Base-by-base conservation (phyloP, 64 coral and sea anemone species). In the Trachythela sp. region DNA sequence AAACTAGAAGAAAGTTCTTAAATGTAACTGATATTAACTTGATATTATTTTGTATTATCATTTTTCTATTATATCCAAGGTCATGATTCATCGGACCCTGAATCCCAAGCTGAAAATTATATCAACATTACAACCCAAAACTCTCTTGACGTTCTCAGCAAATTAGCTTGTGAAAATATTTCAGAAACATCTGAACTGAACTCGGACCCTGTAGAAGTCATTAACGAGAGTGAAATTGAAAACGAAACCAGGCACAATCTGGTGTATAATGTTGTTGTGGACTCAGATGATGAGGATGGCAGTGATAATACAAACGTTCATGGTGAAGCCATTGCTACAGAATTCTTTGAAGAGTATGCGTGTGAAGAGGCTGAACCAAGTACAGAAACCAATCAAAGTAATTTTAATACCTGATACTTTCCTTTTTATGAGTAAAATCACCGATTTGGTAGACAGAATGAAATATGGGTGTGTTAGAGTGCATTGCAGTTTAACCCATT, bases 151-250 rank as follows among this genome's bases (percentile, higher is more conserved):
- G 75, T 80, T 30, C 75, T 80, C 37, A 80, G 75, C 33, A 64
- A 64, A 64, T 30, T 35, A 20, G 75, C 75, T 13, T 80, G 75
- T 80, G 75, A 80, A 15, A 80, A 80, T 30, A 39, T 80, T 80
- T 80, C 75, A 15, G 75, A 80, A 22, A 0, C 24, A 64, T 26
- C 56, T 18, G 56, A 52, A 52, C 8, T 52, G 13, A 20, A 20
- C 22, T 52, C 49, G 8, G 49, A 52, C 22, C 49, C 49, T 0
- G 49, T 52, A 52, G n/a, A n/a, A n/a, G n/a, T n/a, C n/a, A n/a
- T n/a, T n/a, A n/a, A n/a, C n/a, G n/a, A 45, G 42, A 6, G 11
- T 11, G 42, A 45, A 4, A 45, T 45, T 45, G 42, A 45, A 45
- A 45, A 11, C 11, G 42, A 11, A 45, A 45, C 42, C 4, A 45